Conservation (phyloP, 2,113 vertebrate species). For the Urocolius indicus region DNA sequence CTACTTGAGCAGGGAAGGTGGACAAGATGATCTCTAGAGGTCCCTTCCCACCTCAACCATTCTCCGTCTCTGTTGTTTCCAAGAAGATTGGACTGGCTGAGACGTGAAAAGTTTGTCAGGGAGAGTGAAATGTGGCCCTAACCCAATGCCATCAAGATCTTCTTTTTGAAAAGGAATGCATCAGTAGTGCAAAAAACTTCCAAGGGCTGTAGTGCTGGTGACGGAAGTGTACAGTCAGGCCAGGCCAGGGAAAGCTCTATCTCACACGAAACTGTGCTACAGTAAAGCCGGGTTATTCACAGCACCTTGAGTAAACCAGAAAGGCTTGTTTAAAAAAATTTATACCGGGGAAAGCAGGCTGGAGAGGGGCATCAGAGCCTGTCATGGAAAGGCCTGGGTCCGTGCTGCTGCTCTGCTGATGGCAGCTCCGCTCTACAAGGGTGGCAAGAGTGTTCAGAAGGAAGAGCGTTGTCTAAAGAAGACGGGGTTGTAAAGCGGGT, state of each 20-base stretch:
- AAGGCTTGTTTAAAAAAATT: background rate
- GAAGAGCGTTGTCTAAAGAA: background rate
- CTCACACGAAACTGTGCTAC: background rate
- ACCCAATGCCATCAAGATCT: background rate
- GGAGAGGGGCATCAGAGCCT: background rate
- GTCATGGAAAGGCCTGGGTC: background rate
- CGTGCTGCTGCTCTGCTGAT: background rate
- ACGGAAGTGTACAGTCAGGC: background rate
- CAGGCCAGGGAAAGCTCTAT: background rate
- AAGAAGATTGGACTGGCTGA: background rate
- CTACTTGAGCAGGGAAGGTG: background rate
- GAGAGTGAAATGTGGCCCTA: background rate
- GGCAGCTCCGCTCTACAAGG: background rate
- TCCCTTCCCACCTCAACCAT: background rate
- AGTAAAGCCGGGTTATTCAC: background rate
- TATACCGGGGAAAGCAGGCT: background rate
- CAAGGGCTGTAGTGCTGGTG: background rate
- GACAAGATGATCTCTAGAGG: background rate
- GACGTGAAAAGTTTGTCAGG: background rate
- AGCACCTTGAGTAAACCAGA: background rate
- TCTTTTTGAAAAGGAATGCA: background rate
- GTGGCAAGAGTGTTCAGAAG: rapidly evolving
- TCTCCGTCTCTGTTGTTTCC: background rate
- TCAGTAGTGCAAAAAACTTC: background rate
- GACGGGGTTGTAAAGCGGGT: background rate